Conservation (phyloP, 2,797 vertebrate genomes). For the Schizothorax lantsangensis region DNA sequence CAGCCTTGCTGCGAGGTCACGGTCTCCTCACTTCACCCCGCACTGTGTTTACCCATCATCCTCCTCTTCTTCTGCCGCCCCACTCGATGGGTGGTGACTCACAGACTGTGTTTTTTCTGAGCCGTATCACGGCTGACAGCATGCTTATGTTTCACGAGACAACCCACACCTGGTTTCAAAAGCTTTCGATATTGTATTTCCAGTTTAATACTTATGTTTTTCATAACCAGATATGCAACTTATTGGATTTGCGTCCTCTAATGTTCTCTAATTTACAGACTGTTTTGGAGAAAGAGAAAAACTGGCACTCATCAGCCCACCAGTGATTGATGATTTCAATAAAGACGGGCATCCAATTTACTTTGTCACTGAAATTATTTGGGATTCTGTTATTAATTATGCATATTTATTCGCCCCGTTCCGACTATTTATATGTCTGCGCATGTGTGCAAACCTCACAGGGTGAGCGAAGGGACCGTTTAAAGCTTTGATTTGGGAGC, state of each 20-base stretch:
- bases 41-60: conserved; percentile 45
- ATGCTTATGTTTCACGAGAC: conserved; percentile 4
- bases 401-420: conserved; percentile 2
- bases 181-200: not conserved
- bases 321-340: conserved; percentile 9
- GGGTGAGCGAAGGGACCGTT: not conserved
- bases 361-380: not conserved
- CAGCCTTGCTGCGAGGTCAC: conserved; percentile 37
- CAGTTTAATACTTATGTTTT: not conserved
- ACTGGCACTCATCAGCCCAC: not conserved
- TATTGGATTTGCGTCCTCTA: not conserved
- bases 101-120: conserved; percentile 18
- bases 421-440: not conserved
- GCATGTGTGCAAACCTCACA: not conserved
- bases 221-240: not conserved
- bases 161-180: conserved; percentile 1
- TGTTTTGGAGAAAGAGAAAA: conserved; percentile 13
- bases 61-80: not conserved
- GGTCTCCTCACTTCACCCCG: conserved; percentile 5
- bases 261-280: not conserved
- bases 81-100: conserved; percentile 17
- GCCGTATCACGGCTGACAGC: not conserved
- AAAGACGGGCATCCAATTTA: conserved; percentile 5
- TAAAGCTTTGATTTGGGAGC: conserved; percentile 21
- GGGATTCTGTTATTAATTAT: conserved; percentile 23